Evolutionary conservation across 1,140 invertebrate species (phyloP), one percentile per base, ranked within the genome.

Genomic region (Lithobius niger): DNA sequence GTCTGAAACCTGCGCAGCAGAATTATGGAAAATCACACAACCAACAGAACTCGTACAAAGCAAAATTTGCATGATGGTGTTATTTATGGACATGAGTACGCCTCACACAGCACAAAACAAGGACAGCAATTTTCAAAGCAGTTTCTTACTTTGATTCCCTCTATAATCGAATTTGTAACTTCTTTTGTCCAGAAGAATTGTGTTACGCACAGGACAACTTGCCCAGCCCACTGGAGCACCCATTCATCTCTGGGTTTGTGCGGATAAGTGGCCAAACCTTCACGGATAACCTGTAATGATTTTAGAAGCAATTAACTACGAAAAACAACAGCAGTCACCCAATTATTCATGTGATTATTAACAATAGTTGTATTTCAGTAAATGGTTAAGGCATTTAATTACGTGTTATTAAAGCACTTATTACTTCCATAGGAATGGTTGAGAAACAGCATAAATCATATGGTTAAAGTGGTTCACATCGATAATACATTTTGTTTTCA

Each of bases 161-260:
- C 24, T 40, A 47, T 27, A 36, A 72, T 80, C 0, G 82, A 79
- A 40, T 80, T 73, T 13, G 85, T 84, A n/a, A 92, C 82, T 65
- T 88, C 82, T 0, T 78, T 74, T 0, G 94, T 97, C 91, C 91
- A 96, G 67, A 83, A 92, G 19, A 84, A 82, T 65, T 85, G 81
- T 1, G 86, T 82, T 44, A 94, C 86, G 60, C 86, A 86, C 62
- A 96, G 79, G 1, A 93, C 80, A 21, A 81, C 76, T 74, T 96
- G 92, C 4, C 90, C 90, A 0, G 89, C 86, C 88, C 89, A 95
- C 0, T 79, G 68, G 0, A 88, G 73, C 0, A 93, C 84, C 91
- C 93, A 95, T n/a, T 79, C 65, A 15, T 81, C 75, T 56, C 91
- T 71, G 1, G 71, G 58, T 55, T 77, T 78, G 24, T 71, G 75